phyloP scores from a whole-genome alignment of 2,797 vertebrate species.

The Gymnoscopelus braueri region DNA sequence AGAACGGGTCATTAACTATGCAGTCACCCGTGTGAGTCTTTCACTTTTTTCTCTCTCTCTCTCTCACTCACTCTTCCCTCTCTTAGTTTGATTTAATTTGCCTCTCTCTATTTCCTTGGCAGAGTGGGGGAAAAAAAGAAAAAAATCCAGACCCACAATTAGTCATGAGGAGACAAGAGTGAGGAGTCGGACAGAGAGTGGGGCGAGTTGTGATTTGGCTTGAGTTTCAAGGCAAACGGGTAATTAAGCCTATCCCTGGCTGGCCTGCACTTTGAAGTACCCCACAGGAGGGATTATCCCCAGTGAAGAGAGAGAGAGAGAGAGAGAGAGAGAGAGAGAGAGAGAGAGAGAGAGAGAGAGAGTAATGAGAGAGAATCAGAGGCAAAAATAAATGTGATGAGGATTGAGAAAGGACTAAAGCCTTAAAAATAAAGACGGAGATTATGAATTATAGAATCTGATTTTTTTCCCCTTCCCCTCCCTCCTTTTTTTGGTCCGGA shows the following conservation, averaged over 20 bases:
- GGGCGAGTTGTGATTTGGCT: slow-evolving; percentile 78
- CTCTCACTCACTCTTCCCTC: not conserved
- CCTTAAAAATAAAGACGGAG: slow-evolving; percentile 27
- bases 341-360: slow-evolving; percentile 27
- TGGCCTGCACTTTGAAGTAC: slow-evolving; percentile 81
- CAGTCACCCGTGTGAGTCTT: slow-evolving; percentile 51
- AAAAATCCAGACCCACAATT: slow-evolving; percentile 66
- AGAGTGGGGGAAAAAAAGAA: slow-evolving; percentile 19
- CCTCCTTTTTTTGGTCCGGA: not conserved
- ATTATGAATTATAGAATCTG: slow-evolving; percentile 34
- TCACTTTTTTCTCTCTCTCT: slow-evolving; percentile 23
- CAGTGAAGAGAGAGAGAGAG: slow-evolving; percentile 69
- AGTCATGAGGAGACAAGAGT: slow-evolving; percentile 67
- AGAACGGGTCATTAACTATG: slow-evolving; percentile 44
- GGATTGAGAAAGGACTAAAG: slow-evolving; percentile 38
- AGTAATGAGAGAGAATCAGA: slow-evolving; percentile 66
- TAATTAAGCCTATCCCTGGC: slow-evolving; percentile 83
- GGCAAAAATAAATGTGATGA: slow-evolving; percentile 3
- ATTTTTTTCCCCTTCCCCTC: no score
- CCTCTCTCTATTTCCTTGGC: slow-evolving; percentile 31
- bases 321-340: slow-evolving; percentile 31
- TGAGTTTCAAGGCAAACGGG: slow-evolving; percentile 80
- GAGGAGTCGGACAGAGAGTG: slow-evolving; percentile 65
- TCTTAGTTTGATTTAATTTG: slow-evolving; percentile 62
- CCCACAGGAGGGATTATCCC: slow-evolving; percentile 81